Percentiles rank a stretch among this genome's conserved stretches.
Conservation (phyloP, 2,113 vertebrate species). For the Hippocampus barbouri region DNA sequence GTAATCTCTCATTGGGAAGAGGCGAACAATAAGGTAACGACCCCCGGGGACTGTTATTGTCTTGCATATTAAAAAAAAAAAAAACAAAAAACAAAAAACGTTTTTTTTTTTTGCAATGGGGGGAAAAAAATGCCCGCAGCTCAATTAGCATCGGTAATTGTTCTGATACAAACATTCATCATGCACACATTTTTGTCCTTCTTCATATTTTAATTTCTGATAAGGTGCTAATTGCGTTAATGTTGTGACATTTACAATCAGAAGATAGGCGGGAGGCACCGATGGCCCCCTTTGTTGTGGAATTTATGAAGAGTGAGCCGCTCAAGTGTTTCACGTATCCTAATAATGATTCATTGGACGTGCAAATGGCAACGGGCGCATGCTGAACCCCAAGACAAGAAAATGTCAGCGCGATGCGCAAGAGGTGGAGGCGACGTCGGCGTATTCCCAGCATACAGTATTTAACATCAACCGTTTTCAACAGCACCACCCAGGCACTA, state of each 20-base stretch:
- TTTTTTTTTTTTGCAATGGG: constrained; percentile 10
- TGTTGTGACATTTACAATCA: constrained; percentile 30
- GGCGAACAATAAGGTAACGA: constrained; percentile 61
- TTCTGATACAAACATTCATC: constrained; percentile 38
- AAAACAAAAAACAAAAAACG: constrained; percentile 1
- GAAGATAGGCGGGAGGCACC: constrained; percentile 6
- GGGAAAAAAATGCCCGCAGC: constrained; percentile 37
- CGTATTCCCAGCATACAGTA: constrained; percentile 48
- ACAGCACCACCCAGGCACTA: constrained; percentile 46
- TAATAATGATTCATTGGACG: constrained; percentile 12
- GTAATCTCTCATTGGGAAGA: constrained; percentile 83
- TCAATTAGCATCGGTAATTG: constrained; percentile 42
- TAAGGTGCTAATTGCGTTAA: constrained; percentile 32
- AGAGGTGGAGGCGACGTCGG: not conserved
- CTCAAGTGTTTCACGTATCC: constrained; percentile 1
- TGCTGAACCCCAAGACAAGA: not conserved
- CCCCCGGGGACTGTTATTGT: constrained; percentile 56
- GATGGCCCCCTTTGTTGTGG: constrained; percentile 26
- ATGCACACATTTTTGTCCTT: not conserved
- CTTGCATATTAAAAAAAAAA: constrained; percentile 56
- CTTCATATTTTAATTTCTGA: constrained; percentile 26
- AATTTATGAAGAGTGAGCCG: constrained; percentile 11
- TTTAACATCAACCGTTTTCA: constrained; percentile 35
- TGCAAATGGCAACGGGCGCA: constrained; percentile 1
- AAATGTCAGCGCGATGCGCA: constrained; percentile 3